Evolutionary conservation across 1,140 invertebrate species (phyloP).

Genomic region (Harlomillsia oculata): DNA sequence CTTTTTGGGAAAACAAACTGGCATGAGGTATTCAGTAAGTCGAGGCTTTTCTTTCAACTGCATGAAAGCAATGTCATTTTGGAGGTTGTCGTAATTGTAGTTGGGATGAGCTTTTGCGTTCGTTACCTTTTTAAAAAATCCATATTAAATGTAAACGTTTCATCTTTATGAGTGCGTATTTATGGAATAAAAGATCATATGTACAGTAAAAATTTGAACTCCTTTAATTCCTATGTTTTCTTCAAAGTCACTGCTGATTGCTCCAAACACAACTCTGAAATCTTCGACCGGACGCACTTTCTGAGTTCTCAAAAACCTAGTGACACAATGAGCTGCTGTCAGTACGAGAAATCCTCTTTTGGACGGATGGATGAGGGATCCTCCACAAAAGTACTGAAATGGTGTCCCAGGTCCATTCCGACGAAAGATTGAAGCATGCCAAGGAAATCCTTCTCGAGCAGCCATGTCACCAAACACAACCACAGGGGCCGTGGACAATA

Average conservation of each 20-base stretch:
- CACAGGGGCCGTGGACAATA: constrained; percentile 1
- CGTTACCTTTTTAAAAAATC: constrained; percentile 1
- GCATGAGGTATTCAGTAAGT: constrained; percentile 3
- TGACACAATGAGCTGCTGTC: constrained; percentile 10
- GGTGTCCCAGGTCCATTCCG: background rate
- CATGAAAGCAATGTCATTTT: constrained; percentile 17
- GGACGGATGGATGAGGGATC: constrained; percentile 8
- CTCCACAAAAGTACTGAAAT: constrained; percentile 16
- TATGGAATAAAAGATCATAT: background rate
- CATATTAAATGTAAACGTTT: background rate
- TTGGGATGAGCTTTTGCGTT: constrained; percentile 14
- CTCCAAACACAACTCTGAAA: constrained; percentile 16
- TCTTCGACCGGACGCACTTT: constrained; percentile 8
- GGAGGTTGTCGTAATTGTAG: constrained; percentile 16
- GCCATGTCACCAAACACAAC: constrained; percentile 13
- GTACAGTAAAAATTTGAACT: constrained; percentile 16
- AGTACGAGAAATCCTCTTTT: constrained; percentile 18
- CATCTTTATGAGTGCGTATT: no score
- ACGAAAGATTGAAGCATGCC: constrained; percentile 17
- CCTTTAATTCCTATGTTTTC: constrained; percentile 1
- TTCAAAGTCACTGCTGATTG: constrained; percentile 15
- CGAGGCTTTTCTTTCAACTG: background rate
- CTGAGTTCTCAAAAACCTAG: background rate
- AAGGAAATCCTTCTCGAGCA: constrained; percentile 10
- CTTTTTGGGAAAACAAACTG: constrained; percentile 13